Evolutionary conservation across 2,797 vertebrate species (phyloP).

Genomic region (Amphiprion clarkii): DNA sequence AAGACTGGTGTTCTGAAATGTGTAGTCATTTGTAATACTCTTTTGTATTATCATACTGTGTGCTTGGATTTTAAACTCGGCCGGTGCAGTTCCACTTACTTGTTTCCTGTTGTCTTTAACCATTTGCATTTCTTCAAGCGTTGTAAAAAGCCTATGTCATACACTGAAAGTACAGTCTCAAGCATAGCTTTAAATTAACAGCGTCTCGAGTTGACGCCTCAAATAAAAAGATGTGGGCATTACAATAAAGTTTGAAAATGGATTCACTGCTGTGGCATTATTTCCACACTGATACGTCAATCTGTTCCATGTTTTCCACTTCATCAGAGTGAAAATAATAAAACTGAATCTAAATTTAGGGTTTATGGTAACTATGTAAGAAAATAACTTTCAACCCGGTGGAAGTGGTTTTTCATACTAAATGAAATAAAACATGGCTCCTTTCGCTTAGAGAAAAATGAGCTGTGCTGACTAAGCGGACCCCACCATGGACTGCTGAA

Average conservation of each 20-base stretch:
- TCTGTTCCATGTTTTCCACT: slow-evolving; percentile 21
- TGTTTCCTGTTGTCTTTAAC: background rate
- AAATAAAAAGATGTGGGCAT: slow-evolving; percentile 1
- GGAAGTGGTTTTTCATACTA: slow-evolving; percentile 10
- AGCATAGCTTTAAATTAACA: background rate
- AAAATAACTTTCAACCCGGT: background rate
- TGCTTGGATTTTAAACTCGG: slow-evolving; percentile 24
- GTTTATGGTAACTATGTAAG: slow-evolving; percentile 18
- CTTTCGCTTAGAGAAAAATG: slow-evolving; percentile 18
- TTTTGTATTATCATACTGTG: slow-evolving; percentile 30
- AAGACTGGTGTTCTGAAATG: slow-evolving; percentile 53
- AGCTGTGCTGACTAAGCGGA: slow-evolving; percentile 6
- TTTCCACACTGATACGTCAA: slow-evolving; percentile 7
- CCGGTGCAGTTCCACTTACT: background rate
- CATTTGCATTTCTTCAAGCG: slow-evolving; percentile 6
- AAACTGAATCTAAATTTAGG: slow-evolving; percentile 19
- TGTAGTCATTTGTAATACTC: slow-evolving; percentile 34
- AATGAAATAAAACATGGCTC: slow-evolving; percentile 17
- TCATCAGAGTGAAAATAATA: slow-evolving; percentile 22
- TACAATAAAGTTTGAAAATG: slow-evolving; percentile 16
- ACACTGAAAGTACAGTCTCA: background rate
- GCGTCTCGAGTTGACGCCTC: background rate
- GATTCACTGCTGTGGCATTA: slow-evolving; percentile 13
- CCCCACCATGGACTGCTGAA: slow-evolving; percentile 9
- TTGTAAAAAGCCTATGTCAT: slow-evolving; percentile 13